These are phyloP conservation scores for Epistrophella euchroma DNA, from an alignment of 2,888 invertebrate genomes.

Conservation along the genomic window DNA sequence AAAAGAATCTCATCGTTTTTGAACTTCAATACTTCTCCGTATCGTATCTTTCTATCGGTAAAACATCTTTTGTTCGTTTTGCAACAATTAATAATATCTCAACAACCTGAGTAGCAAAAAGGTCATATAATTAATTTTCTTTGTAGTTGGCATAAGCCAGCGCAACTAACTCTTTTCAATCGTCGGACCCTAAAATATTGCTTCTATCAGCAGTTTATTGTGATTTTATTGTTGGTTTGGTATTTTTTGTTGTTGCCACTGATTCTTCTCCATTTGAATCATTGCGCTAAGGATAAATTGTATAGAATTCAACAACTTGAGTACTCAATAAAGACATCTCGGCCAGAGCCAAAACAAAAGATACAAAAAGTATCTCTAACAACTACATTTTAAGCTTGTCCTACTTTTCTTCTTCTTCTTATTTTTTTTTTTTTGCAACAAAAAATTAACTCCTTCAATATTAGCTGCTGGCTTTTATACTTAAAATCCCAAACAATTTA, in stretches of 20 bases:
- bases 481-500: constrained; percentile 31
- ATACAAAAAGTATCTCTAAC: constrained; percentile 24
- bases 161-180: background rate
- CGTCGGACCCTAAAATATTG: constrained; percentile 12
- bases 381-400: constrained; percentile 29
- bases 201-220: constrained; percentile 28
- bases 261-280: background rate
- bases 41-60: constrained; percentile 4
- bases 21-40: constrained; percentile 4
- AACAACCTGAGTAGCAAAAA: constrained; percentile 31
- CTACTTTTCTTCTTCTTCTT: constrained; percentile 33
- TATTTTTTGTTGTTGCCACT: background rate
- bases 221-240: constrained; percentile 34
- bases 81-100: constrained; percentile 67
- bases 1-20: constrained; percentile 12
- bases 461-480: constrained; percentile 25
- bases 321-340: constrained; percentile 32
- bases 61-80: constrained; percentile 22
- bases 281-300: constrained; percentile 28
- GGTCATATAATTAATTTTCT: constrained; percentile 53
- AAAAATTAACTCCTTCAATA: constrained; percentile 10
- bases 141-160: background rate
- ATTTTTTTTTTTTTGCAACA: background rate
- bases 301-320: constrained; percentile 37
- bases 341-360: background rate